A percentile compares a stretch with the other conserved stretches of the same genome.
Evolutionary conservation across 2,113 vertebrate species (phyloP).

Genomic region (Mormoops blainvillei): DNA sequence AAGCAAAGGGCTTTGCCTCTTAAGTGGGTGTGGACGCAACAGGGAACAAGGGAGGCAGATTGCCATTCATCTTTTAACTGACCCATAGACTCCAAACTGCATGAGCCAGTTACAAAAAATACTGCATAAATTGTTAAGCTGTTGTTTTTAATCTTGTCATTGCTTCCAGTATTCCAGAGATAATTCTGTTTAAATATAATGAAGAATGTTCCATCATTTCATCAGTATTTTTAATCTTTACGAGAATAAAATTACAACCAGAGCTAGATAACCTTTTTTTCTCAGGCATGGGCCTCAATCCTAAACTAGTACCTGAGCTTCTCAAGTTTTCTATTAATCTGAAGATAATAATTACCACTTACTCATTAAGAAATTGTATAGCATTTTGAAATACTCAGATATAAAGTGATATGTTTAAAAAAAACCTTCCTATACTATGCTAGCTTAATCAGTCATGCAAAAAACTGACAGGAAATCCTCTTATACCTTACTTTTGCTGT

Average conservation of each 20-base stretch:
- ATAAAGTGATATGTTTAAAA: neutral
- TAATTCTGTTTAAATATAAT: conserved; percentile 31
- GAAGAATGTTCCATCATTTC: conserved; percentile 5
- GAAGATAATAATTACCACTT: neutral
- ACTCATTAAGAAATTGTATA: neutral
- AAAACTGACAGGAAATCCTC: conserved; percentile 48
- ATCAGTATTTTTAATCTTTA: conserved; percentile 27
- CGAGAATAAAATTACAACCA: conserved; percentile 16
- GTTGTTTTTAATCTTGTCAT: conserved; percentile 45
- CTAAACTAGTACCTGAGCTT: neutral
- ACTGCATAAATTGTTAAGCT: neutral
- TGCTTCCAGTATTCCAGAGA: conserved; percentile 31
- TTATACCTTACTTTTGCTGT: conserved; percentile 34
- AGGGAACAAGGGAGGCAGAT: neutral
- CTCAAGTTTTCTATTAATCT: conserved; percentile 22
- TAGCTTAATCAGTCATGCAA: neutral
- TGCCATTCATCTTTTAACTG: neutral
- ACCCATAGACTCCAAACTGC: neutral
- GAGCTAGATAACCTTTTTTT: neutral
- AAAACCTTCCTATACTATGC: neutral
- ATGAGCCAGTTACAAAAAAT: neutral
- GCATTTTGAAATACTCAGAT: conserved; percentile 20
- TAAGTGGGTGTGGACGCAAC: neutral
- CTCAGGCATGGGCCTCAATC: neutral
- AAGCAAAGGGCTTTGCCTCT: neutral